These are phyloP conservation scores for Tortrix viridana DNA, from an alignment of 2,888 invertebrate species.

Conservation along the genomic window DNA sequence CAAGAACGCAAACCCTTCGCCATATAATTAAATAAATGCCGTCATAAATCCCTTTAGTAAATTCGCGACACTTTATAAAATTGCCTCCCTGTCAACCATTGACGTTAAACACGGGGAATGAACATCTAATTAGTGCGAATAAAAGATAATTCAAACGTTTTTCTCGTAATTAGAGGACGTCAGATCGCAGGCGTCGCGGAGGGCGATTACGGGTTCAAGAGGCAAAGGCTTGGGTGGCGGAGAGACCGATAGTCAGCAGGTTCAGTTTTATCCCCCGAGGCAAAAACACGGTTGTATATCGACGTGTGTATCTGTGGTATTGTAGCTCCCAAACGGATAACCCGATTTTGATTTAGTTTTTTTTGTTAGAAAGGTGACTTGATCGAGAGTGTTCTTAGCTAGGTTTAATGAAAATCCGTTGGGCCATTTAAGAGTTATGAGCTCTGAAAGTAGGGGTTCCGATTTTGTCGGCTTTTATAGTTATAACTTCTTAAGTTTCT, in stretches of 20 bases:
- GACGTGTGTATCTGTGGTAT: no score
- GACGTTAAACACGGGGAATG: constrained; percentile 28
- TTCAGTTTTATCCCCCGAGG: no score
- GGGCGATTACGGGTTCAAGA: constrained; percentile 74
- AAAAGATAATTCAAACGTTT: constrained; percentile 38
- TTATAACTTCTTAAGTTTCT: no score
- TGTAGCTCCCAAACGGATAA: no score
- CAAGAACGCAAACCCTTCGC: not conserved
- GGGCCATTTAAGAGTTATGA: no score
- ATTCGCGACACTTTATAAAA: constrained; percentile 31
- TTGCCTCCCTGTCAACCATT: constrained; percentile 28
- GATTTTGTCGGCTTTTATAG: no score
- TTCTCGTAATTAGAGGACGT: constrained; percentile 54
- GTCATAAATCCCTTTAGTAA: constrained; percentile 20
- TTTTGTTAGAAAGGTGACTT: no score
- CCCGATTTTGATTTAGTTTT: no score
- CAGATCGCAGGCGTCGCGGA: constrained; percentile 41
- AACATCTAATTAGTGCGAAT: constrained; percentile 36
- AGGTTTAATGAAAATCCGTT: no score
- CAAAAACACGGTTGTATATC: no score
- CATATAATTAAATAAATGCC: constrained; percentile 25
- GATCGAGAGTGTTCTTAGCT: no score
- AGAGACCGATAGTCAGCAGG: constrained; percentile 14
- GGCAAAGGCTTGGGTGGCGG: constrained; percentile 44
- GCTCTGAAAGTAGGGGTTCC: no score